phyloP scores from a whole-genome alignment of 2,888 invertebrate species.

The Mesoligia furuncula region DNA sequence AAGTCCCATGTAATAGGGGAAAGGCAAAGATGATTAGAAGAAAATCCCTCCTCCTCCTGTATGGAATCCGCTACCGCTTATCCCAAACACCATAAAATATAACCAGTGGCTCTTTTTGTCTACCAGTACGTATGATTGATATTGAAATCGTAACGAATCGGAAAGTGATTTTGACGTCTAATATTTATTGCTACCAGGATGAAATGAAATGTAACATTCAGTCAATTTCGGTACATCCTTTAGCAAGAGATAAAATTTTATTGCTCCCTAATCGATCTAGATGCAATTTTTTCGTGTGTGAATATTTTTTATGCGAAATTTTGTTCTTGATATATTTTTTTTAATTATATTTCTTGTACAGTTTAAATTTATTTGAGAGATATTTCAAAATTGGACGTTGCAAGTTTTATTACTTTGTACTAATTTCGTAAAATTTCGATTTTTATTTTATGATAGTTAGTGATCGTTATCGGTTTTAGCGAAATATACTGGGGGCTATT shows the following conservation, averaged over 20 bases:
- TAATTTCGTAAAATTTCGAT: neutral
- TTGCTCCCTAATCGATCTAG: constrained; percentile 55
- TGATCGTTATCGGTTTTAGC: neutral
- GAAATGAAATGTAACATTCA: constrained; percentile 58
- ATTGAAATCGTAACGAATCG: constrained; percentile 84
- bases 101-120: constrained; percentile 74
- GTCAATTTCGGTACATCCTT: constrained; percentile 58
- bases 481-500: neutral
- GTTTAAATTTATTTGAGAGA: constrained; percentile 28
- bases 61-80: constrained; percentile 55
- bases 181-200: constrained; percentile 75
- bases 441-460: neutral
- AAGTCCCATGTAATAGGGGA: neutral
- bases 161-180: constrained; percentile 82
- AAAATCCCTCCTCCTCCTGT: neutral
- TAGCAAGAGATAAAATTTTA: constrained; percentile 56
- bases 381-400: constrained; percentile 38
- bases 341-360: constrained; percentile 12
- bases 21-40: neutral
- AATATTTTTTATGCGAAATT: constrained; percentile 44
- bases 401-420: constrained; percentile 29
- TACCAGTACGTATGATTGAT: constrained; percentile 79
- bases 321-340: constrained; percentile 24
- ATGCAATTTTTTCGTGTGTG: constrained; percentile 55
- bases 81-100: constrained; percentile 59